phyloP scores from a whole-genome alignment of 2,888 invertebrate species.

The Hanleya hanleyi region DNA sequence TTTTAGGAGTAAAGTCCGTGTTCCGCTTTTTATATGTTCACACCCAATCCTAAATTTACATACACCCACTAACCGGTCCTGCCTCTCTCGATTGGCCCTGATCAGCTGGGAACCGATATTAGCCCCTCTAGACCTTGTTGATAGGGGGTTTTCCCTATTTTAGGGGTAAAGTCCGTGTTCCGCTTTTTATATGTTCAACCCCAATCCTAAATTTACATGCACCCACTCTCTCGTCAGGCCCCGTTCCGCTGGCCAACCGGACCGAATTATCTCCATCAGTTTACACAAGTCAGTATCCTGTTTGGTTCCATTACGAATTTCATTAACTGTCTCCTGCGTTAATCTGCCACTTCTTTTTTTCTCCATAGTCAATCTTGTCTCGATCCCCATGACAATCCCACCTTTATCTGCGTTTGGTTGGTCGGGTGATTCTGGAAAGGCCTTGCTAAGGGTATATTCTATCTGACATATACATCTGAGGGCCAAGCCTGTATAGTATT shows the following conservation, averaged over 20 bases:
- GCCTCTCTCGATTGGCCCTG: no score
- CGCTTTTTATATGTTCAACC: no score
- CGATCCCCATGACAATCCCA: neutral
- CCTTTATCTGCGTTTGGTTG: neutral
- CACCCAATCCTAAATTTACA: no score
- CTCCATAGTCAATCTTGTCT: neutral
- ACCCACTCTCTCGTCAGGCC: no score
- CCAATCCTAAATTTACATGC: no score
- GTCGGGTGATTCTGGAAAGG: slow-evolving; percentile 1
- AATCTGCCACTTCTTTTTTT: neutral
- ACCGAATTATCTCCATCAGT: slow-evolving; percentile 7
- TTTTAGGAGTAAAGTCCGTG: no score
- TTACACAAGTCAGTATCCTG: slow-evolving; percentile 10
- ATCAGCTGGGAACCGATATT: no score
- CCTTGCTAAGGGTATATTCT: slow-evolving; percentile 20
- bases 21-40: no score
- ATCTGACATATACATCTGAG: slow-evolving; percentile 1
- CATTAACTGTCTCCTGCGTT: neutral
- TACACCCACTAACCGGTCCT: no score
- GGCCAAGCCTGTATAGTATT: slow-evolving; percentile 12
- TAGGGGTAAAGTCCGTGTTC: no score
- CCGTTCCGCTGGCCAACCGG: slow-evolving; percentile 28
- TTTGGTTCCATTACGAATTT: neutral
- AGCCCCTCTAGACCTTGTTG: no score
- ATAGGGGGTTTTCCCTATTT: no score